phyloP scores from a whole-genome alignment of 2,888 invertebrate species.

The Villa cingulata region DNA sequence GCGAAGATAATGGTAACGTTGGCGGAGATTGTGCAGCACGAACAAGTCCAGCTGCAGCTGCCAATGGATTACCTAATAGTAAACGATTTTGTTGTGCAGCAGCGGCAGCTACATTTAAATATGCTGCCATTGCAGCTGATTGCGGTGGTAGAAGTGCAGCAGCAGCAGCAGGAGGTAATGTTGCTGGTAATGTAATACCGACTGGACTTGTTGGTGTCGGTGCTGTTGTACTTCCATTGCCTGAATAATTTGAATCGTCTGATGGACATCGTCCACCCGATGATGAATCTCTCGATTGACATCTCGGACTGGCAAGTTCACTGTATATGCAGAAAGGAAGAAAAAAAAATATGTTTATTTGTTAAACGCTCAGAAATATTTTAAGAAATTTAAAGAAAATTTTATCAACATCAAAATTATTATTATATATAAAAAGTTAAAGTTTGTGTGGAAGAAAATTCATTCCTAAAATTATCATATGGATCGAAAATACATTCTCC shows the following conservation, averaged over 20 bases:
- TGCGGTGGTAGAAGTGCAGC: slow-evolving; percentile 59
- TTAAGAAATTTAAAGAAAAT: no score
- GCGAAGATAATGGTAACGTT: slow-evolving; percentile 42
- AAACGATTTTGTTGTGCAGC: slow-evolving; percentile 61
- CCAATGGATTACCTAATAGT: slow-evolving; percentile 61
- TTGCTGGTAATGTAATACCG: slow-evolving; percentile 50
- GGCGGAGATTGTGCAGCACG: slow-evolving; percentile 31
- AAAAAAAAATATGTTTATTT: no score
- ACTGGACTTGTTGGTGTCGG: slow-evolving; percentile 46
- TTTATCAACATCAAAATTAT: no score
- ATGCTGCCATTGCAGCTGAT: slow-evolving; percentile 71
- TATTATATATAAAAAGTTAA: no score
- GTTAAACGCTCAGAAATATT: no score
- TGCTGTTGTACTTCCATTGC: slow-evolving; percentile 40
- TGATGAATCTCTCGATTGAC: slow-evolving; percentile 69
- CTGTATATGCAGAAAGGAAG: slow-evolving; percentile 45
- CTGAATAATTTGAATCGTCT: slow-evolving; percentile 61
- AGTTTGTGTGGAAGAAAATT: no score
- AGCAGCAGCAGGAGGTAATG: slow-evolving; percentile 50
- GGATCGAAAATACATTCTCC: no score
- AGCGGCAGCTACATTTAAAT: slow-evolving; percentile 57
- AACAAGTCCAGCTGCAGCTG: slow-evolving; percentile 51
- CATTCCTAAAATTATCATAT: no score
- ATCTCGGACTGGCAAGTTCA: slow-evolving; percentile 61
- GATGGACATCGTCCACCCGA: slow-evolving; percentile 61